These are phyloP conservation scores for Siniperca knerii DNA, from an alignment of 2,113 vertebrate genomes.

Conservation along the genomic window DNA sequence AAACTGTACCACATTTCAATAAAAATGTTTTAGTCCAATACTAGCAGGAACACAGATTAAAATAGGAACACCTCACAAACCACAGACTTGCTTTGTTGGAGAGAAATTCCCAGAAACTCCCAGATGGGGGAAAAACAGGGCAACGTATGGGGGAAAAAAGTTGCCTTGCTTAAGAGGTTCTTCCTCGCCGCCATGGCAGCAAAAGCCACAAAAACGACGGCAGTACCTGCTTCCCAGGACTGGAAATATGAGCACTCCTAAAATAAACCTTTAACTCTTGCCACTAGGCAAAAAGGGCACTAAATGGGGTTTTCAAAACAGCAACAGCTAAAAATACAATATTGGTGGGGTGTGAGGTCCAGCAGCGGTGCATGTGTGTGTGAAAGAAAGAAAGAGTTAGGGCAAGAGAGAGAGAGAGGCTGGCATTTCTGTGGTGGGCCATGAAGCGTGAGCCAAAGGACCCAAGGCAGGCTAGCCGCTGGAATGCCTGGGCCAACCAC, in stretches of 20 bases:
- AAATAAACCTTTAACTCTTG: slow-evolving; percentile 83
- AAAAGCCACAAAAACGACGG: slow-evolving; percentile 62
- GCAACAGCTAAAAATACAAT: slow-evolving; percentile 83
- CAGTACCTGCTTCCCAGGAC: slow-evolving; percentile 78
- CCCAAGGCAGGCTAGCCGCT: slow-evolving; percentile 70
- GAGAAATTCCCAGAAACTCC: slow-evolving; percentile 62
- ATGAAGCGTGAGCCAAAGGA: slow-evolving; percentile 73
- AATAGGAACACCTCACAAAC: slow-evolving; percentile 68
- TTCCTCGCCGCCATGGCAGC: slow-evolving; percentile 44
- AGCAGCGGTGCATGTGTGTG: slow-evolving; percentile 64
- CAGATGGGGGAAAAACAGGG: slow-evolving; percentile 21
- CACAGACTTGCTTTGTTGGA: slow-evolving; percentile 48
- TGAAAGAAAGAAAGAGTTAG: slow-evolving; percentile 12
- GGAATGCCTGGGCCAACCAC: slow-evolving; percentile 83
- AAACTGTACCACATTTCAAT: slow-evolving; percentile 15
- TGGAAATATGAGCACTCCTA: slow-evolving; percentile 72
- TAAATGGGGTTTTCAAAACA: slow-evolving; percentile 81
- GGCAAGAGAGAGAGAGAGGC: slow-evolving; percentile 44
- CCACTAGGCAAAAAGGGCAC: slow-evolving; percentile 73
- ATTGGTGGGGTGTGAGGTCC: slow-evolving; percentile 70
- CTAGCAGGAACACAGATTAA: slow-evolving; percentile 51
- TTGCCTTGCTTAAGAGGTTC: slow-evolving; percentile 34
- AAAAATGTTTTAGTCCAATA: slow-evolving; percentile 42
- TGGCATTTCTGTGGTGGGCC: slow-evolving; percentile 79
- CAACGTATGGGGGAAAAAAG: slow-evolving; percentile 36